These are phyloP conservation scores for Chamaetylas fuelleborni DNA, from an alignment of 2,113 vertebrate genomes.

Conservation along the genomic window DNA sequence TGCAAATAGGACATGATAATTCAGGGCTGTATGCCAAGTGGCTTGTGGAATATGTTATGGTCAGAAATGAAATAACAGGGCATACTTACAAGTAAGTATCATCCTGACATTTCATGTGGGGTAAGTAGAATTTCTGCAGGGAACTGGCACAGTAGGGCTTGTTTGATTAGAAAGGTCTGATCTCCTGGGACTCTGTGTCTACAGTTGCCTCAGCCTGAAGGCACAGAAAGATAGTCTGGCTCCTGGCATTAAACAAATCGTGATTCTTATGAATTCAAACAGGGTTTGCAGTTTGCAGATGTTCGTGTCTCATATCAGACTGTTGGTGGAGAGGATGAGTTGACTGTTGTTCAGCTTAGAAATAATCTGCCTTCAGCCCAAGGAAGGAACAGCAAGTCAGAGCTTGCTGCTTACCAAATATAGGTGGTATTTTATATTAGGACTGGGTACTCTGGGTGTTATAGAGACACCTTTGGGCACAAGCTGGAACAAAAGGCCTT, in stretches of 20 bases:
- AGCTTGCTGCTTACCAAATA: background rate
- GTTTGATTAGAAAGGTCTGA: background rate
- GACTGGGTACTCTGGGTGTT: background rate
- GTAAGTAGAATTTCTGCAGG: slow-evolving; percentile 46
- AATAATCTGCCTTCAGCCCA: background rate
- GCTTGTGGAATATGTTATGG: slow-evolving; percentile 94
- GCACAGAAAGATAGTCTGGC: background rate
- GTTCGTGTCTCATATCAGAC: background rate
- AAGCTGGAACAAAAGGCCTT: background rate
- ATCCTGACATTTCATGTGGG: slow-evolving; percentile 13
- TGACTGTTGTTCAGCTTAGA: background rate
- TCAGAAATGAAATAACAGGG: slow-evolving; percentile 96
- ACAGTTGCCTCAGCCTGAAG: background rate
- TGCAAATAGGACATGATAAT: slow-evolving; percentile 98
- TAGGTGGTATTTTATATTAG: background rate
- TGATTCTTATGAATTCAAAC: background rate
- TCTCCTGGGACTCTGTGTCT: background rate
- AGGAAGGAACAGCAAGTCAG: background rate
- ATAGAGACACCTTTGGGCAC: background rate
- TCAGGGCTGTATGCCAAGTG: slow-evolving; percentile 96
- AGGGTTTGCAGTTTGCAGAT: background rate
- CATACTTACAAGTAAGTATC: slow-evolving; percentile 95
- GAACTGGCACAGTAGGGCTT: background rate
- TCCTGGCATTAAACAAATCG: background rate
- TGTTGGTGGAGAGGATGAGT: background rate